phyloP scores from a whole-genome alignment of 1,140 invertebrate species.

The Neotoxoptera formosana region DNA sequence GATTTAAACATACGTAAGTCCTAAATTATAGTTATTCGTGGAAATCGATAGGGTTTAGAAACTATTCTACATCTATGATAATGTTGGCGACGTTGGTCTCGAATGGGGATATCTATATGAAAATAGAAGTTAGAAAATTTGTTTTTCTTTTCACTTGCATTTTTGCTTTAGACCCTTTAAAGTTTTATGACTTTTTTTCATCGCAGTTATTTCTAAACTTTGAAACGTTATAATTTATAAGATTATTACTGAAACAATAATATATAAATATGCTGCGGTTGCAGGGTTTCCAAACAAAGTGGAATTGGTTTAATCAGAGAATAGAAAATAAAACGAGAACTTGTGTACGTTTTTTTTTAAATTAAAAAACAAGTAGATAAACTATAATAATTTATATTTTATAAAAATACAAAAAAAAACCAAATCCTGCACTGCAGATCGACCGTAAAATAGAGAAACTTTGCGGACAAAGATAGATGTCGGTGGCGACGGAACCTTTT shows the following conservation, averaged over 20 bases:
- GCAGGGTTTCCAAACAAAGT: not conserved
- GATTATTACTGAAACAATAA: not conserved
- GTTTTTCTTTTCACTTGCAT: not conserved
- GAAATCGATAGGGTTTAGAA: not conserved
- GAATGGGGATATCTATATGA: not conserved
- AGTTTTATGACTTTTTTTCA: not conserved
- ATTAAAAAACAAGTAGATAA: not conserved
- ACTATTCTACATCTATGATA: not conserved
- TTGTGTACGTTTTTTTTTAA: not conserved
- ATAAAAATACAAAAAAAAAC: not conserved
- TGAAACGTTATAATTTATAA: conserved; percentile 6
- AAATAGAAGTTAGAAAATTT: not conserved
- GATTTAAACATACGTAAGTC: not conserved
- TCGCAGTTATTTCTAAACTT: not conserved
- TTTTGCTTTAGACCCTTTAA: not conserved
- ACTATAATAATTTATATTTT: not conserved
- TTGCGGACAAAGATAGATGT: not conserved
- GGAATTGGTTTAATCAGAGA: not conserved
- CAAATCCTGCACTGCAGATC: not conserved
- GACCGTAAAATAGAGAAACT: not conserved
- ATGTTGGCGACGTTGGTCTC: not conserved
- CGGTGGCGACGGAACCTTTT: not conserved
- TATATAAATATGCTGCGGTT: not conserved
- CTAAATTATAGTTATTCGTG: not conserved
- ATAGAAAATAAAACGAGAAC: not conserved